phyloP scores from a whole-genome alignment of 2,888 invertebrate genomes.

The Melinopterus prodromus region DNA sequence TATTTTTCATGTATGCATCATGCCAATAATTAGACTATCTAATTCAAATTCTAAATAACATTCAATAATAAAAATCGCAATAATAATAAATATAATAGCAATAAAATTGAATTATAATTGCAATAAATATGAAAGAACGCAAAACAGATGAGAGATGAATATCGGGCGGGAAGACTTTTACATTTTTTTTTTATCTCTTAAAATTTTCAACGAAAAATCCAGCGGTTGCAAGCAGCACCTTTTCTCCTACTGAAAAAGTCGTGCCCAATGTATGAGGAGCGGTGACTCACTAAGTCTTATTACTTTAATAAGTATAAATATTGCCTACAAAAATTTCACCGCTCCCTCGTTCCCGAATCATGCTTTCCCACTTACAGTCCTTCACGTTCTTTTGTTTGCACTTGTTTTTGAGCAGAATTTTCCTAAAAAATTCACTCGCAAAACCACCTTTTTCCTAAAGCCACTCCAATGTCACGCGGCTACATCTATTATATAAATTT shows the following conservation, averaged over 20 bases:
- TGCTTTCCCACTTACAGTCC: slow-evolving; percentile 20
- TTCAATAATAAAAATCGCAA: slow-evolving; percentile 33
- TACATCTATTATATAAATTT: slow-evolving; percentile 49
- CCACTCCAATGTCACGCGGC: slow-evolving; percentile 50
- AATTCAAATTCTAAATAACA: slow-evolving; percentile 24
- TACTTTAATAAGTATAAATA: slow-evolving; percentile 17
- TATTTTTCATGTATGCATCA: slow-evolving; percentile 47
- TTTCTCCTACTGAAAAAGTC: slow-evolving; percentile 51
- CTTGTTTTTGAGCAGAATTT: slow-evolving; percentile 37
- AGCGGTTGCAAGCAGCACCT: neutral
- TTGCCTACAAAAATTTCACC: slow-evolving; percentile 34
- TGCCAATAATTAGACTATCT: slow-evolving; percentile 53
- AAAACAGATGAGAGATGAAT: slow-evolving; percentile 37
- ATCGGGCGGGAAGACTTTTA: slow-evolving; percentile 62
- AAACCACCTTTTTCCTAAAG: slow-evolving; percentile 11
- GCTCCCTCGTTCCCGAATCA: slow-evolving; percentile 41
- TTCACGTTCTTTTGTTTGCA: slow-evolving; percentile 26
- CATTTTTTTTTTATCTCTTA: slow-evolving; percentile 46
- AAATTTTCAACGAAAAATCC: slow-evolving; percentile 5
- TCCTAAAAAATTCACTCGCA: slow-evolving; percentile 11
- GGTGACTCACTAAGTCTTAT: neutral
- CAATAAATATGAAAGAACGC: slow-evolving; percentile 15
- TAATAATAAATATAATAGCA: slow-evolving; percentile 33
- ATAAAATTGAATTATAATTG: slow-evolving; percentile 42
- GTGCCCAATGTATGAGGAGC: slow-evolving; percentile 48